A percentile compares a stretch with the other conserved stretches of the same genome.
phyloP scores from a whole-genome alignment of 2,113 vertebrate species.

The Edolisoma coerulescens region DNA sequence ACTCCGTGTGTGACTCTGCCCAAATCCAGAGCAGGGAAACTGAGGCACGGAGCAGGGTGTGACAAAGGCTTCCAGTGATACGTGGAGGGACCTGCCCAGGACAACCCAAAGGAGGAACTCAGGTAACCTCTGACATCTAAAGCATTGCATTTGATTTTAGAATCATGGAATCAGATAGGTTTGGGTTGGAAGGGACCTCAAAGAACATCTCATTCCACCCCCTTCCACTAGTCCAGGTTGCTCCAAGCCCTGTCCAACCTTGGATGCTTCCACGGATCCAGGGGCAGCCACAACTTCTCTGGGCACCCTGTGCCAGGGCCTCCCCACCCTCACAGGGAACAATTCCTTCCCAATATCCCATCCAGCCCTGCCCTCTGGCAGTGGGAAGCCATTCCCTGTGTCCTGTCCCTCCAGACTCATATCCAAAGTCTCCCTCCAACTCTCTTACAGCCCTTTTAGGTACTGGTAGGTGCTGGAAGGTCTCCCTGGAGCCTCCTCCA shows the following conservation, averaged over 20 bases:
- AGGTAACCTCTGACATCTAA: not conserved
- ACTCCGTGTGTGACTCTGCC: not conserved
- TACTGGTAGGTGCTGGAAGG: not conserved
- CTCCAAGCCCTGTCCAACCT: not conserved
- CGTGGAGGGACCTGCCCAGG: not conserved
- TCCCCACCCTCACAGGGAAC: accelerated
- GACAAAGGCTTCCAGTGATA: not conserved
- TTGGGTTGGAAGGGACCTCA: not conserved
- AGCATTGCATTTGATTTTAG: not conserved
- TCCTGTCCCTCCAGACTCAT: not conserved
- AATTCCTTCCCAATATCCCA: not conserved
- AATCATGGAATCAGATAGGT: not conserved
- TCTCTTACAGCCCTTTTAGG: not conserved
- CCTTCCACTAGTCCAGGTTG: accelerated
- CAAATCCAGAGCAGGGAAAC: not conserved
- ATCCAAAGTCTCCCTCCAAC: not conserved
- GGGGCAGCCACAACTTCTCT: not conserved
- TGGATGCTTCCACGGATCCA: not conserved
- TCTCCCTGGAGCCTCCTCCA: not conserved
- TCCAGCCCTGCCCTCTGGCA: accelerated
- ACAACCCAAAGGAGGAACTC: not conserved
- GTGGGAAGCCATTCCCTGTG: not conserved
- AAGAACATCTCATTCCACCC: not conserved
- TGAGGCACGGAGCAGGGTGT: not conserved
- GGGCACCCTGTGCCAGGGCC: not conserved